Conservation (phyloP, 2,888 invertebrate genomes). For the Agrochola macilenta region DNA sequence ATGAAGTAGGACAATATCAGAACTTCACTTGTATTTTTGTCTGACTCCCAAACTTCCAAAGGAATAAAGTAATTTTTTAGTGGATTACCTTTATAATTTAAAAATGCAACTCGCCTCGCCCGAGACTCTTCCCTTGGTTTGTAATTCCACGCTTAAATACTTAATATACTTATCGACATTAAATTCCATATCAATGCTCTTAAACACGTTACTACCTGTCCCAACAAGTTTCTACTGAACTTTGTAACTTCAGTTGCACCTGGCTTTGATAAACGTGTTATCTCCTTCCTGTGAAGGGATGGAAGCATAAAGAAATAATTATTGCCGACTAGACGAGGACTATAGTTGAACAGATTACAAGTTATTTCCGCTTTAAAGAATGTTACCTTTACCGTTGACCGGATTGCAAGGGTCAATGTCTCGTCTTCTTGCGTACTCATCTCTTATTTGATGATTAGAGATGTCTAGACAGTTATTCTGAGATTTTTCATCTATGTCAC, state of each 20-base stretch:
- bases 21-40: not conserved
- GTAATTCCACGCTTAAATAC: slow-evolving; percentile 1
- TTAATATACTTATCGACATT: slow-evolving; percentile 23
- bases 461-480: not conserved
- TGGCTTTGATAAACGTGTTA: slow-evolving; percentile 57
- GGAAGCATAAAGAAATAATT: slow-evolving; percentile 4
- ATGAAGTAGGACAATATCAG: too few relatives aligned
- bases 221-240: slow-evolving; percentile 35
- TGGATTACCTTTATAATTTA: not conserved
- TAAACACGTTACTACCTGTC: slow-evolving; percentile 54
- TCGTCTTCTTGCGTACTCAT: slow-evolving; percentile 23
- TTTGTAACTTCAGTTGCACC: slow-evolving; percentile 39
- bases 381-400: slow-evolving; percentile 40
- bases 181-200: slow-evolving; percentile 28
- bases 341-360: slow-evolving; percentile 32
- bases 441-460: slow-evolving; percentile 23
- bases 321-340: not conserved
- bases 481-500: slow-evolving; percentile 8
- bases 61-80: not conserved
- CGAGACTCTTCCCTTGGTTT: not conserved
- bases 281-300: slow-evolving; percentile 41
- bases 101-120: not conserved
- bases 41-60: not conserved
- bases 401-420: slow-evolving; percentile 40
- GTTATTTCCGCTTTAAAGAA: slow-evolving; percentile 53